These are phyloP conservation scores for Tiliqua scincoides DNA, from an alignment of 2,113 vertebrate species.

Conservation along the genomic window DNA sequence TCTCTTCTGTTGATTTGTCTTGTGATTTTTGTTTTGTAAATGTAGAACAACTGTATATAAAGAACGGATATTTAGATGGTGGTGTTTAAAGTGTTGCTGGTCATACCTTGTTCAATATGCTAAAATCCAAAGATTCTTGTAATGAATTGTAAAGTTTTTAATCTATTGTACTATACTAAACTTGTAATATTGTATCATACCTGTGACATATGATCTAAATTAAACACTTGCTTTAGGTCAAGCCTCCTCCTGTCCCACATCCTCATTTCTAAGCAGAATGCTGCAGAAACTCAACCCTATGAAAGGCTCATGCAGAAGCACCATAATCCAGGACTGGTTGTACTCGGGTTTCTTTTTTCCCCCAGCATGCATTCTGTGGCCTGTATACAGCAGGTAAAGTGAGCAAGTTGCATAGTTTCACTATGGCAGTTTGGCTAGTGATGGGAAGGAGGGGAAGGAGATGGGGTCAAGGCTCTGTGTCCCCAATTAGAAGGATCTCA, in stretches of 20 bases:
- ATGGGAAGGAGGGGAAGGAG: background rate
- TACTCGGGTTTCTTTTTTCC: background rate
- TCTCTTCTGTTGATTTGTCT: background rate
- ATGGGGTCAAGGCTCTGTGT: too few relatives aligned
- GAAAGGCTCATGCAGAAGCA: background rate
- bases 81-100: background rate
- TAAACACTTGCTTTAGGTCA: slow-evolving; percentile 55
- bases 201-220: slow-evolving; percentile 63
- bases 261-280: background rate
- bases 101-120: slow-evolving; percentile 53
- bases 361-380: too few relatives aligned
- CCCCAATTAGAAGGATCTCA: too few relatives aligned
- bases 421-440: background rate
- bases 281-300: background rate
- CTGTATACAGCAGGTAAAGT: background rate
- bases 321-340: background rate
- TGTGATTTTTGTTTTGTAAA: slow-evolving; percentile 26
- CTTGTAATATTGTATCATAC: slow-evolving; percentile 68
- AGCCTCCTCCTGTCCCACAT: rapidly evolving
- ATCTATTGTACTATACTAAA: slow-evolving; percentile 73
- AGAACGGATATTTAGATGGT: background rate
- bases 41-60: slow-evolving; percentile 38
- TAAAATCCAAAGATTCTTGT: slow-evolving; percentile 77
- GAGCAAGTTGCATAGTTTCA: background rate
- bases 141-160: slow-evolving; percentile 73